phyloP scores from a whole-genome alignment of 2,113 vertebrate species.

The Acanthisitta chloris region DNA sequence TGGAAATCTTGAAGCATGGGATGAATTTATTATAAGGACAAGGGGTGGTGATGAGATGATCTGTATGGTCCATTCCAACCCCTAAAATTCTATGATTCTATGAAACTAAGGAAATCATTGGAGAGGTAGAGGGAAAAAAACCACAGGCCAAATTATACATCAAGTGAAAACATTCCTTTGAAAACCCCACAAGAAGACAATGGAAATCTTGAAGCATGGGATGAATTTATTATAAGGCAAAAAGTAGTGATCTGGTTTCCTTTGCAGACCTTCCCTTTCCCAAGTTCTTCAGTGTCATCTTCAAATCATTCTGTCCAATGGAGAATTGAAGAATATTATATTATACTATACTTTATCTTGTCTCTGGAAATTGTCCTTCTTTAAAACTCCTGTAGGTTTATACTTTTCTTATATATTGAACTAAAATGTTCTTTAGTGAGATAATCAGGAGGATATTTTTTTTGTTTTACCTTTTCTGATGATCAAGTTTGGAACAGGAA shows the following conservation, averaged over 20 bases:
- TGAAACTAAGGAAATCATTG: not conserved
- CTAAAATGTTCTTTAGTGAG: not conserved
- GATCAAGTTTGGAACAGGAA: not conserved
- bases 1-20: not conserved
- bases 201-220: not conserved
- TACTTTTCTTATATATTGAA: not conserved
- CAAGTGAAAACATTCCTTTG: not conserved
- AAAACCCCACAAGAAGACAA: not conserved
- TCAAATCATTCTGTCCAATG: not conserved
- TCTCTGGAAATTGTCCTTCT: not conserved
- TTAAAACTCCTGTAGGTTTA: not conserved
- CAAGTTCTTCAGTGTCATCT: not conserved
- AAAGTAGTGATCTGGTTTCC: not conserved
- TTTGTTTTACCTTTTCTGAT: not conserved
- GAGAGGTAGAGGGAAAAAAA: not conserved
- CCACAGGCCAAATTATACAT: not conserved
- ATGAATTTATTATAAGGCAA: not conserved
- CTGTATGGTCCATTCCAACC: too few relatives aligned
- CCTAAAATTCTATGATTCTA: too few relatives aligned
- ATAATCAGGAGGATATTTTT: too few relatives aligned
- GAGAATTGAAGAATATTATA: not conserved
- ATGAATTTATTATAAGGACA: not conserved
- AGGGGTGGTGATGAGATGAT: too few relatives aligned
- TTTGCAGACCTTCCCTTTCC: not conserved
- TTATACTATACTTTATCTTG: not conserved